phyloP scores from a whole-genome alignment of 2,888 invertebrate genomes.

The Choreutis nemorana region DNA sequence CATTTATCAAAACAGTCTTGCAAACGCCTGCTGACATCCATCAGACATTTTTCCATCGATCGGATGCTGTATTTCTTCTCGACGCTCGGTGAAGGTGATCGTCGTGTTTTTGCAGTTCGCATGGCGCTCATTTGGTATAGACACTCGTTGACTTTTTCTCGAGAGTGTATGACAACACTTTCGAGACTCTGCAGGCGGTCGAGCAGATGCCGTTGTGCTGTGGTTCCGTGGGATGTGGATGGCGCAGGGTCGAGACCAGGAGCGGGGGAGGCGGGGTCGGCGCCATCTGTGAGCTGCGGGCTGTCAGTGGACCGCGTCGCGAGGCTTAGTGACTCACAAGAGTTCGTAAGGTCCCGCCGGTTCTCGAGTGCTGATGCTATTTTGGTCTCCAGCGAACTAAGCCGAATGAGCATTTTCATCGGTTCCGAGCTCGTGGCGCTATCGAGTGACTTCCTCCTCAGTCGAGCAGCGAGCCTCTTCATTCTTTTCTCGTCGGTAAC shows the following conservation, averaged over 20 bases:
- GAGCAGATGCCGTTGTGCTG: constrained; percentile 60
- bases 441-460: constrained; percentile 79
- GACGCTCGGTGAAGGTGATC: constrained; percentile 71
- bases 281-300: constrained; percentile 30
- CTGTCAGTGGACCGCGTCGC: constrained; percentile 43
- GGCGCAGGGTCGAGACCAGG: too few relatives aligned
- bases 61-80: constrained; percentile 70
- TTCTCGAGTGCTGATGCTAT: constrained; percentile 69
- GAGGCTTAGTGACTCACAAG: constrained; percentile 65
- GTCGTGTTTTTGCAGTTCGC: constrained; percentile 68
- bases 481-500: constrained; percentile 55
- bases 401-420: constrained; percentile 79
- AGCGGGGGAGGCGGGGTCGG: constrained; percentile 36
- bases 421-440: constrained; percentile 81
- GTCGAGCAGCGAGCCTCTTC: constrained; percentile 61
- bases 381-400: constrained; percentile 81
- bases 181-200: constrained; percentile 69
- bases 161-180: constrained; percentile 68
- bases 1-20: constrained; percentile 68
- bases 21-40: constrained; percentile 69
- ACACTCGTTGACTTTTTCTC: constrained; percentile 74
- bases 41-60: constrained; percentile 70
- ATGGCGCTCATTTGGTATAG: constrained; percentile 70
- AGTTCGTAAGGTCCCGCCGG: constrained; percentile 54
- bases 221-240: constrained; percentile 48